Evolutionary conservation across 2,797 vertebrate genomes (phyloP).

Genomic region (Ataeniobius toweri): DNA sequence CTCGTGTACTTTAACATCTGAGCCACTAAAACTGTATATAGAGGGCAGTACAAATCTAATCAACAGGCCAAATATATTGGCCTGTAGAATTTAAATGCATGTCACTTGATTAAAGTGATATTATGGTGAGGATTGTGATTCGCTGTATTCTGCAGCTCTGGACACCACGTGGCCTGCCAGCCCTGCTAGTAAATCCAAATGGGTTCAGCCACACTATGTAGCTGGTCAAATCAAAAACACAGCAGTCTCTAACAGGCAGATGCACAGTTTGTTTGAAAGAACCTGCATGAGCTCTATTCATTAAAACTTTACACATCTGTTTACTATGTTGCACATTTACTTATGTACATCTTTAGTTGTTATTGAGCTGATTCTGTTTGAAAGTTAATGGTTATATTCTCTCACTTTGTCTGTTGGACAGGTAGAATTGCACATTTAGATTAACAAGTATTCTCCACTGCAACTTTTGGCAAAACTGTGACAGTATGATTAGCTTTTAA

Average conservation of each 20-base stretch:
- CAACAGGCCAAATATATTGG: not conserved
- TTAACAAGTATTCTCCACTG: no score
- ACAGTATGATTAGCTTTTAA: not conserved
- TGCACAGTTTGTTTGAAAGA: not conserved
- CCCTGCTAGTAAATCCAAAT: not conserved
- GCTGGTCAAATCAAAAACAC: no score
- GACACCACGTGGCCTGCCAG: not conserved
- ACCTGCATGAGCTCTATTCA: not conserved
- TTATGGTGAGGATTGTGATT: not conserved
- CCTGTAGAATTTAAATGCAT: not conserved
- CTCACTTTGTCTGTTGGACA: not conserved
- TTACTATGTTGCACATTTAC: not conserved
- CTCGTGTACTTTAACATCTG: not conserved
- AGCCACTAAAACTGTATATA: not conserved
- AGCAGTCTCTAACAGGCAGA: no score
- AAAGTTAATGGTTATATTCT: not conserved
- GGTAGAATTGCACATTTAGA: not conserved
- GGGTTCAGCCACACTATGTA: not conserved
- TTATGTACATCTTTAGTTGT: not conserved
- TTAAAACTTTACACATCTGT: not conserved
- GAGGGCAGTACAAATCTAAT: not conserved
- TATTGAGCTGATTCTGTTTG: not conserved
- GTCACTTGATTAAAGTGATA: not conserved
- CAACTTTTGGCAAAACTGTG: not conserved
- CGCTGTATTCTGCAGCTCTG: not conserved